These are phyloP conservation scores for Popillia japonica DNA, from an alignment of 1,140 invertebrate species.

Conservation along the genomic window DNA sequence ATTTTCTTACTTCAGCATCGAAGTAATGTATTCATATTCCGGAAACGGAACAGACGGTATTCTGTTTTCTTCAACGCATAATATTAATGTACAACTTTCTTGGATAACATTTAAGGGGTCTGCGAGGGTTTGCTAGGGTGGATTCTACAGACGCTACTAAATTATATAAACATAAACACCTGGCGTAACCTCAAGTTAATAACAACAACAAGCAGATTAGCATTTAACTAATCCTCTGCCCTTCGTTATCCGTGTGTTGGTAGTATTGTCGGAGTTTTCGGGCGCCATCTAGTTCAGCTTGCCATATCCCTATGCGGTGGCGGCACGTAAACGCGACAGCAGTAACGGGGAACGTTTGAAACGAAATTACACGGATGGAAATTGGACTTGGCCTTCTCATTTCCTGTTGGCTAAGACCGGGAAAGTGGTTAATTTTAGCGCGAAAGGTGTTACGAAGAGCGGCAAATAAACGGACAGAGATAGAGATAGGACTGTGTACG, in stretches of 20 bases:
- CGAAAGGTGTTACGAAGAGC: conserved; percentile 3
- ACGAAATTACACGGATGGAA: conserved; percentile 31
- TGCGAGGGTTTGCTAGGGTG: conserved; percentile 7
- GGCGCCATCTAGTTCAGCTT: conserved; percentile 20
- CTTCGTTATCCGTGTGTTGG: conserved; percentile 11
- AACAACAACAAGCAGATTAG: conserved; percentile 35
- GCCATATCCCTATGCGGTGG: not conserved
- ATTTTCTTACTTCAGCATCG: not conserved
- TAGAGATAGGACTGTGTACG: not conserved
- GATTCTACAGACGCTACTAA: conserved; percentile 27
- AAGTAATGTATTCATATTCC: conserved; percentile 3
- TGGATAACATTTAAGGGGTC: conserved; percentile 17
- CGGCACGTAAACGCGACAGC: not conserved
- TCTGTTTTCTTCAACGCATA: conserved; percentile 20
- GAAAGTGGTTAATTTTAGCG: conserved; percentile 22
- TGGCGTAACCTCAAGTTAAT: conserved; percentile 34
- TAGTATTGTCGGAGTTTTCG: not conserved
- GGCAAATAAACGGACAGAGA: not conserved
- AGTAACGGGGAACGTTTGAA: conserved; percentile 9
- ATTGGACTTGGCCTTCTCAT: conserved; percentile 28
- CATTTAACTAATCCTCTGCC: conserved; percentile 29
- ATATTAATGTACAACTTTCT: conserved; percentile 11
- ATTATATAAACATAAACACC: conserved; percentile 35
- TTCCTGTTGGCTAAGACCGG: conserved; percentile 26
- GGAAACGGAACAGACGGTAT: not conserved